Evolutionary conservation across 2,113 vertebrate species (phyloP).

Genomic region (Elaphurus davidianus): DNA sequence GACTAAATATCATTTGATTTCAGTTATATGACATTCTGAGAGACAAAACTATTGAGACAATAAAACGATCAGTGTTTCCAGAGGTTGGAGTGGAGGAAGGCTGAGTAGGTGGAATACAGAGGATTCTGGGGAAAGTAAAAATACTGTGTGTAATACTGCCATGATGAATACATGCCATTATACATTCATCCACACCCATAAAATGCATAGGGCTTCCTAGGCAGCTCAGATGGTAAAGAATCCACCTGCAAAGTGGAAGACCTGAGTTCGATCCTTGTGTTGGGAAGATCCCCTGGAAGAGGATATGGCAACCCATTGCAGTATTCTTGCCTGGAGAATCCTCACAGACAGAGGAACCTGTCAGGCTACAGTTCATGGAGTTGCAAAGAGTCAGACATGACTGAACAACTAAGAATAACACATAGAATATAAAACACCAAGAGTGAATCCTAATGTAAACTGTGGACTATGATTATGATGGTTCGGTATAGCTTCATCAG

Average conservation of each 20-base stretch:
- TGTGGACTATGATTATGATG: not conserved
- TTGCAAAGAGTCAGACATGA: not conserved
- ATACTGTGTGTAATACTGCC: not conserved
- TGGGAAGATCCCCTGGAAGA: not conserved
- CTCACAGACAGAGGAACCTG: not conserved
- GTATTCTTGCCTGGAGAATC: not conserved
- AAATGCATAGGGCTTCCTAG: not conserved
- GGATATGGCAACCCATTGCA: not conserved
- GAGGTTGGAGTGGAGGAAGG: not conserved
- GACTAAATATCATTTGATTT: not conserved
- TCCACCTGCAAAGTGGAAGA: not conserved
- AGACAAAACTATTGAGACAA: not conserved
- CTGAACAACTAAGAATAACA: not conserved
- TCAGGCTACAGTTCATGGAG: not conserved
- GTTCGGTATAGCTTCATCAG: not conserved
- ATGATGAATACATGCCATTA: not conserved
- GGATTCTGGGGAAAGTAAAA: not conserved
- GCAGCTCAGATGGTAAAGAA: not conserved
- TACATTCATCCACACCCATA: not conserved
- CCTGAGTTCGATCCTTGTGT: not conserved
- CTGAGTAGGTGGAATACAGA: not conserved
- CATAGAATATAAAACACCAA: not conserved
- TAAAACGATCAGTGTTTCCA: not conserved
- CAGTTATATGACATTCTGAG: not conserved
- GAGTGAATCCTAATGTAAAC: not conserved